These are phyloP conservation scores for Propithecus deckenii DNA, from an alignment of 2,797 vertebrate genomes.

Conservation along the genomic window DNA sequence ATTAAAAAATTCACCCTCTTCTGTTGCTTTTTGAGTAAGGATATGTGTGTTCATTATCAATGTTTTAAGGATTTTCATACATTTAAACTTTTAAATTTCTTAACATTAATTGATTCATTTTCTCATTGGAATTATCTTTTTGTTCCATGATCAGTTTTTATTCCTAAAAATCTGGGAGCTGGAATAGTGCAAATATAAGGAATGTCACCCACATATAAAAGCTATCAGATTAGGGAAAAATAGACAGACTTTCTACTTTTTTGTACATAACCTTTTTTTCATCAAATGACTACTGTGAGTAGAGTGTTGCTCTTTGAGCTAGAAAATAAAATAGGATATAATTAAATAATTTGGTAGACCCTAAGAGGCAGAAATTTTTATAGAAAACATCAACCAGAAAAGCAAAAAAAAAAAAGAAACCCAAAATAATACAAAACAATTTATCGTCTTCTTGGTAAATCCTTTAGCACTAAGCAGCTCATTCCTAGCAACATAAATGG, in stretches of 20 bases:
- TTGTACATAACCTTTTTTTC: not conserved
- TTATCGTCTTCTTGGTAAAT: not conserved
- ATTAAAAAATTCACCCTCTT: not conserved
- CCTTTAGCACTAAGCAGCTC: not conserved
- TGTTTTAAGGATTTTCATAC: not conserved
- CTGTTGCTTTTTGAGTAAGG: not conserved
- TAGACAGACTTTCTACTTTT: not conserved
- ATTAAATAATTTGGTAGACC: not conserved
- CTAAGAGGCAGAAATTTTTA: not conserved
- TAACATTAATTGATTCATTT: not conserved
- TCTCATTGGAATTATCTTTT: not conserved
- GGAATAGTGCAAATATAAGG: not conserved
- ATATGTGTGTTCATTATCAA: not conserved
- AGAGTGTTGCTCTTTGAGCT: not conserved
- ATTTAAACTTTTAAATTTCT: not conserved
- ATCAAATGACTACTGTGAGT: constrained; percentile 5
- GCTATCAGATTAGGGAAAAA: not conserved
- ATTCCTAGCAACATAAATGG: constrained; percentile 30
- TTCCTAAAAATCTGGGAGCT: not conserved
- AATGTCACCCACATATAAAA: not conserved
- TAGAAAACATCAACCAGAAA: not conserved
- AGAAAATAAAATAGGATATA: constrained; percentile 36
- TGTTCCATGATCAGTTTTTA: not conserved
- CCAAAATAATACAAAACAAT: not conserved
- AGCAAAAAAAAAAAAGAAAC: not conserved